Evolutionary conservation across 35 echinoderm and acorn worm genomes (phyloP), one percentile per base, ranked within the genome.

Genomic region (Holothuria glaberrima): DNA sequence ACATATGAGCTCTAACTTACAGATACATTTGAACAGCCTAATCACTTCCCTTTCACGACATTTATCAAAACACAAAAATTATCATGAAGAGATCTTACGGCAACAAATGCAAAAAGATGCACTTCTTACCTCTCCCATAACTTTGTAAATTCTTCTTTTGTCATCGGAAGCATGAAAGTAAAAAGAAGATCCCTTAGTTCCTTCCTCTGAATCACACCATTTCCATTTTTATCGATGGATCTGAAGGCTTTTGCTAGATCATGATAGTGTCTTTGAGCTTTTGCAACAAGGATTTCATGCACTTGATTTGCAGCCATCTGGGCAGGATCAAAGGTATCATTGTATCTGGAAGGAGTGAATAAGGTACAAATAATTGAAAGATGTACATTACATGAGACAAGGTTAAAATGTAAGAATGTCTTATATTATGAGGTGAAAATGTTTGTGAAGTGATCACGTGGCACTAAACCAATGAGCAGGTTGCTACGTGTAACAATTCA

Each of bases 161-260:
- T 99, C 93, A 99, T 99, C 6, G 97, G 92, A 59, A 99, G 74
- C 97, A 99, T 95, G 88, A 90, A 99, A 9, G 93, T 99, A 69
- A 88, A 99, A 13, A 99, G 85, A 9, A 99, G 84, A 73, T 99
- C 97, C 79, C 97, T 29, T 14, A 99, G 84, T 80, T 99, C 97
- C 65, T 94, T 99, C 75, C 91, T 95, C 38, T 80, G 94, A 86
- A 98, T 98, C 63, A 99, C 97, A 12, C 97, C 97, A 31, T 94
- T 93, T 14, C 97, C 93, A 29, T 94, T 94, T 73, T 98, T 98
- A 44, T 98, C 95, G 12, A 99, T 91, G 20, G 93, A 93, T 31
- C 93, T 77, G 89, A 99, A 99, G 4, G 97, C 97, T 57, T 95
- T 95, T 50, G 97, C 91, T 20, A 99, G 83, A 46, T 99, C 97